phyloP scores from a whole-genome alignment of 2,113 vertebrate species.

The Nansenia antarctica region DNA sequence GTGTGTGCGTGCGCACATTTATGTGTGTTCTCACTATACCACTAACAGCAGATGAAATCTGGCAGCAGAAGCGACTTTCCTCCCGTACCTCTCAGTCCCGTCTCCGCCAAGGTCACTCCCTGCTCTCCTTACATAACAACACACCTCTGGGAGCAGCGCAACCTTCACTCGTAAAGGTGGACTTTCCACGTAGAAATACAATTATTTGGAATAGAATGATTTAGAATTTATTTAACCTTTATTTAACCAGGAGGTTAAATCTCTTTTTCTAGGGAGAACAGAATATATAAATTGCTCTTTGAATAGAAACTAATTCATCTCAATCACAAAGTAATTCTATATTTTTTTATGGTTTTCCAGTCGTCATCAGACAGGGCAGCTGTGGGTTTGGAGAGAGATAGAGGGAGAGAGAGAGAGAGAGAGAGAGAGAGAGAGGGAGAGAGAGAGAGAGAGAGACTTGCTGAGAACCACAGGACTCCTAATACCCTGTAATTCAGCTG shows the following conservation, averaged over 20 bases:
- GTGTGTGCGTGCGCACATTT: too few species aligned
- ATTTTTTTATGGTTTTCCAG: too few species aligned
- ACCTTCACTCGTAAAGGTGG: conserved; percentile 1
- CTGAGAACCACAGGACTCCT: neutral
- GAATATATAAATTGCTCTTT: too few species aligned
- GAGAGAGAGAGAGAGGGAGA: neutral
- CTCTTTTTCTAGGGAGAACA: too few species aligned
- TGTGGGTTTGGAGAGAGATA: neutral
- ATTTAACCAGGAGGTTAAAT: too few species aligned
- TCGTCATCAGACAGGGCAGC: neutral
- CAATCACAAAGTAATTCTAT: neutral
- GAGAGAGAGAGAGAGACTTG: neutral
- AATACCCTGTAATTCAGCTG: conserved; percentile 12
- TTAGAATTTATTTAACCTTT: too few species aligned
- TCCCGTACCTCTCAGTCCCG: neutral
- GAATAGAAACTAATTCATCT: too few species aligned
- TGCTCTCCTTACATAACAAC: neutral
- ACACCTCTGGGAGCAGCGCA: neutral
- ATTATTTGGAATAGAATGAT: too few species aligned
- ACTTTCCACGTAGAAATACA: too few species aligned
- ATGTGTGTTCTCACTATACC: neutral
- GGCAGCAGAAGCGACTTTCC: neutral
- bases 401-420: neutral
- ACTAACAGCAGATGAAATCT: neutral
- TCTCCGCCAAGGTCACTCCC: neutral